Evolutionary conservation across 2,113 vertebrate species (phyloP), one percentile per base, ranked within the genome.

Genomic region (Halcyon senegalensis): DNA sequence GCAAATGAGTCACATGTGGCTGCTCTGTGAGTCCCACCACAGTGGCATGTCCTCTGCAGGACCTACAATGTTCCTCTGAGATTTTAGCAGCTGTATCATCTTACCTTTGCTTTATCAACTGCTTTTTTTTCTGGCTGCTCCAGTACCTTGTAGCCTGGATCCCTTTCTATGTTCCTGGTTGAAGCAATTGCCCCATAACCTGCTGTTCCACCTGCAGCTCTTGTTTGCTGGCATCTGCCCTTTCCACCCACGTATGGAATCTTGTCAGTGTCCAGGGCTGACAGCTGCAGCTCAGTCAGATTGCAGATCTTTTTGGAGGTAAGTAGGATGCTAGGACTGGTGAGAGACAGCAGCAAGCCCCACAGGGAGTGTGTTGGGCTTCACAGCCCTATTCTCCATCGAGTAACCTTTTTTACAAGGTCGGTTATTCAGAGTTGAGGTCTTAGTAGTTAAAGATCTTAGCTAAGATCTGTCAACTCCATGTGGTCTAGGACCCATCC

Each of bases 1-100:
- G 59, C 11, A 55, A 64, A 33, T 7, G 30, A 82, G 63, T 5
- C 9, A 11, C 7, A 2, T 2, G 37, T 2, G 2, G 1, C 16
- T 55, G 43, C 44, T 80, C 72, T 41, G 50, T 13, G 24, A 37
- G n/a, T 68, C n/a, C 37, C 27, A 46, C 11, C 5, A 1, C n/a
- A 51, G 51, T 39, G 20, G 5, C 1, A 1, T 24, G 16, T 56
- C 70, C 48, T 56, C 5, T n/a, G 23, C 39, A n/a, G 44, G 53
- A 5, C 21, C 63, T 30, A 35, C 30, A 33, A 1, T 0, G 10
- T 4, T 7, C 11, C 59, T 28, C 17, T 44, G 17, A 39, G 27
- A 30, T 84, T 46, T 62, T 53, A 66, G 68, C 31, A 31, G 33
- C 20, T 59, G 13, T 53, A n/a, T 20, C n/a, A 23, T 27, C 46